phyloP scores from a whole-genome alignment of 2,113 vertebrate species.

The Ciconia stormi region DNA sequence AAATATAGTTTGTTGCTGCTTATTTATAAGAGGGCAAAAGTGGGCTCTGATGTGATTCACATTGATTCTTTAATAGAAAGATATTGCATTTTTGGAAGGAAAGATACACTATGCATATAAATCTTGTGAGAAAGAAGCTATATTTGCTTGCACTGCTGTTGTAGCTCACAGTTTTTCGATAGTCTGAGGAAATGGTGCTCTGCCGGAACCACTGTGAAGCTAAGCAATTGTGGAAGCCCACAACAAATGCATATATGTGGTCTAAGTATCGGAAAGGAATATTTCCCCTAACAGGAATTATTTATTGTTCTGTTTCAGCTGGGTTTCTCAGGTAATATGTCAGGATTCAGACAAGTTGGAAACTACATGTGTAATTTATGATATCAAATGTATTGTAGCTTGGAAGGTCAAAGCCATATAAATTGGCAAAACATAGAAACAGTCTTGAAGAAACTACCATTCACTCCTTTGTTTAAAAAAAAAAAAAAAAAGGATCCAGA shows the following conservation, averaged over 20 bases:
- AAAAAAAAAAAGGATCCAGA: not conserved
- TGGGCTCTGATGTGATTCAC: not conserved
- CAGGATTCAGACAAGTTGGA: not conserved
- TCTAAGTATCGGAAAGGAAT: not conserved
- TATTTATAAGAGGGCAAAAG: not conserved
- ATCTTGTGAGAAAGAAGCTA: not conserved
- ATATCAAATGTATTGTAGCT: not conserved
- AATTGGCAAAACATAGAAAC: not conserved
- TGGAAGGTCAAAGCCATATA: conserved; percentile 10
- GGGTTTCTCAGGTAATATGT: conserved; percentile 18
- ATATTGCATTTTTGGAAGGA: not conserved
- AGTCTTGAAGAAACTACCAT: not conserved
- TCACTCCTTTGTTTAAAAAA: not conserved
- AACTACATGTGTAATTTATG: not conserved
- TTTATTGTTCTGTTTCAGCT: conserved; percentile 39
- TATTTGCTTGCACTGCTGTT: not conserved
- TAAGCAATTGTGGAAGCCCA: not conserved
- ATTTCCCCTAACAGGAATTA: not conserved
- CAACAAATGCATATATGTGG: not conserved
- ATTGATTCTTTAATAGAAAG: not conserved
- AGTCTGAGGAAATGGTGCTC: not conserved
- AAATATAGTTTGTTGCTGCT: not conserved
- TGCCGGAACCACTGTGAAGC: not conserved
- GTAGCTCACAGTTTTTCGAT: not conserved
- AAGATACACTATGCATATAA: not conserved